Base-by-base conservation (phyloP, 1,140 invertebrate genomes). In the Cotesia glomerata region DNA sequence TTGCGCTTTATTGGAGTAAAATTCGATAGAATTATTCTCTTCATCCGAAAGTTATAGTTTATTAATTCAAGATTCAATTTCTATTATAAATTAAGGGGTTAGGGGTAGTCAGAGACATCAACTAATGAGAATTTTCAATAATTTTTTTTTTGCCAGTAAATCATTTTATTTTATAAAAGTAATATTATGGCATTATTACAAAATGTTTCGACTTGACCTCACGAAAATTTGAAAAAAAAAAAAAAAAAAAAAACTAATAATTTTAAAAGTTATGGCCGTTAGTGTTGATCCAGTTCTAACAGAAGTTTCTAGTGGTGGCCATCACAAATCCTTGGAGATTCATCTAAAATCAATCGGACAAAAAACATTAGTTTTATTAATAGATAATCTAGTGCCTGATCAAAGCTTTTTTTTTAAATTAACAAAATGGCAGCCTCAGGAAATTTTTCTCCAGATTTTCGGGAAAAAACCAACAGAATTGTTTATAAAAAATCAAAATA, bases 311-410 rank as follows among this genome's bases (percentile, higher is more conserved):
- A 13, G 64, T 45, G 64, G 64, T 66, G 49, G 51, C 64, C 64
- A 66, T 52, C 64, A 51, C 64, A 5, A 66, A 66, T 66, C 49
- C 49, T 66, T 66, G 64, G 67, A 58, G 67, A 58, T 69, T 69
- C 67, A 69, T 69, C 67, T n/a, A 69, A 69, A 69, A 69, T 69
- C 67, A 58, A 69, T 69, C 67, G 54, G 54, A 69, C 67, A 4
- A 69, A 58, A 69, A 69, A 69, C 35, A 69, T 58, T 69, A 58
- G 67, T 69, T 69, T 56, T 58, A 58, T 58, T 69, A 45, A 69
- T 58, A 69, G 67, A 69, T n/a, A n/a, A n/a, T n/a, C n/a, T n/a
- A n/a, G n/a, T n/a, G n/a, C n/a, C n/a, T n/a, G n/a, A n/a, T n/a
- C n/a, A n/a, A n/a, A n/a, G n/a, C n/a, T n/a, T n/a, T n/a, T n/a